phyloP scores from a whole-genome alignment of 2,113 vertebrate species.

The Pseudorhombus dupliciocellatus region DNA sequence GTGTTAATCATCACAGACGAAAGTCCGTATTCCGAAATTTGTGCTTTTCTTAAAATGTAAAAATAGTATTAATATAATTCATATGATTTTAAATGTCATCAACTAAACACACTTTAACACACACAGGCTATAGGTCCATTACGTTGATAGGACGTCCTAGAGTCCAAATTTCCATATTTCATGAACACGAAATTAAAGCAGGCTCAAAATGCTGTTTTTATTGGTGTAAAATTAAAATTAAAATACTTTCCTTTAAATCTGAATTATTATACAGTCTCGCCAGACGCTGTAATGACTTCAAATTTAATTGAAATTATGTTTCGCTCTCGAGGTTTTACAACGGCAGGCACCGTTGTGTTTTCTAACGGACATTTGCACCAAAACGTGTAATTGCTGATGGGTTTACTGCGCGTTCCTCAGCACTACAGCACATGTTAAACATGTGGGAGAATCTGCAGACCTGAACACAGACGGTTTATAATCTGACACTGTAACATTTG shows the following conservation, averaged over 20 bases:
- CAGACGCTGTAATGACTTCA: background rate
- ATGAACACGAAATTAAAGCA: background rate
- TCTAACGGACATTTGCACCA: background rate
- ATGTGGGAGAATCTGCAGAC: no score
- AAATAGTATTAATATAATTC: background rate
- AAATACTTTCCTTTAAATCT: background rate
- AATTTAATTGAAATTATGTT: background rate
- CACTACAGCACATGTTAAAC: no score
- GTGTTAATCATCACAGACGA: no score
- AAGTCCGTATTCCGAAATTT: background rate
- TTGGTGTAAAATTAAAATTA: background rate
- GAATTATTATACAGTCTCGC: background rate
- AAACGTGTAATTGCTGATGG: no score
- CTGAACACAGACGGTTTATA: slow-evolving; percentile 6
- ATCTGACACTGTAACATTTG: background rate
- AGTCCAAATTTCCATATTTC: no score
- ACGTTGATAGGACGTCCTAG: no score
- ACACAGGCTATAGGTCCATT: no score
- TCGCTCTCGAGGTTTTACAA: background rate
- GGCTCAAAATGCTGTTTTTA: no score
- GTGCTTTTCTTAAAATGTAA: background rate
- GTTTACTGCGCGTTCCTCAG: no score
- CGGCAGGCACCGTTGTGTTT: background rate
- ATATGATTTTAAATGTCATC: background rate
- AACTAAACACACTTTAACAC: no score